Base-by-base conservation (phyloP, 64 coral and sea anemone species). In the Trachythela sp. region DNA sequence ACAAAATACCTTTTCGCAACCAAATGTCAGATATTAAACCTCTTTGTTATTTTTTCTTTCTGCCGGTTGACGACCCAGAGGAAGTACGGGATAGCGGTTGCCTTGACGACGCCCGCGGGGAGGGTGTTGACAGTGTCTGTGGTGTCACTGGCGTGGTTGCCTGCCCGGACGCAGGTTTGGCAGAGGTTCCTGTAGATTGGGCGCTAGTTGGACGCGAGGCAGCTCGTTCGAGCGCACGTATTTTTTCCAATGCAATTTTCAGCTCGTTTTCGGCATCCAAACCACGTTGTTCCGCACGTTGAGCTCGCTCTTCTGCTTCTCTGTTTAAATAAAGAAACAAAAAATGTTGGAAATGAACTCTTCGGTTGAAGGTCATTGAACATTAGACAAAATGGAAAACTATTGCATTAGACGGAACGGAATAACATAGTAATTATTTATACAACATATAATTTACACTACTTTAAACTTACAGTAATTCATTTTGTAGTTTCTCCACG, bases 191-290 rank as follows among this genome's bases (percentile, higher is more conserved):
- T 10, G 31, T 15, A 39, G 75, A 80, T 18, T 80, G 31, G 33
- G 75, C 30, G 35, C 75, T 80, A 22, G 31, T 15, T 29, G 91
- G 49, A 18, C 96, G 93, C 9, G 96, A 99, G 17, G 93, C 96
- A 64, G 96, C 92, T 40, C 96, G 89, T 48, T 99, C 96, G 32
- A 99, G 90, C 33, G 93, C 93, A 84, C 96, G 93, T 86, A 99
- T 93, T 92, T 89, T 92, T 77, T 99, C 96, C 8, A 94, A 77
- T 33, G 93, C 96, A 70, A 93, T 91, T 89, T 99, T 99, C 2
- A 99, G 91, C 37, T 99, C 96, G 6, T 89, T 95, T 95, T 99
- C 96, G 39, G 91, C 86, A 88, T 94, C 86, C 84, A 99, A 90
- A 35, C 91, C 96, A 87, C 93, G 88, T 42, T 99, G 93, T 94